Evolutionary conservation across 1,140 invertebrate species (phyloP), one percentile per base, ranked within the genome.

Genomic region (Conus ventricosus): DNA sequence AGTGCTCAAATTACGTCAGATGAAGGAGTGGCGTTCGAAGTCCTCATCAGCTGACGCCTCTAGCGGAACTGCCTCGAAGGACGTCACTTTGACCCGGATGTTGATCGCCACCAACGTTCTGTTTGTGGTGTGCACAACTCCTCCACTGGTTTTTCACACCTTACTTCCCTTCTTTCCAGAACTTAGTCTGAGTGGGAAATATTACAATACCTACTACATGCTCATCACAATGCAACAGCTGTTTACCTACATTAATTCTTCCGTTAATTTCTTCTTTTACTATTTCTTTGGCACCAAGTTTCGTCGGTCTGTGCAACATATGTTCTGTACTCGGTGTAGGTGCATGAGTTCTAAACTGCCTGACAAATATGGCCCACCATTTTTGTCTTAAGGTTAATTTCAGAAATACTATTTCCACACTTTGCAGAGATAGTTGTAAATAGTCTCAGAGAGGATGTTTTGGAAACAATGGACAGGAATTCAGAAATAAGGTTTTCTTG

Each of bases 21-120:
- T 87, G 81, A 84, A 85, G 25, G 86, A 83, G 27, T 89, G 88
- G 88, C 88, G 88, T 8, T 0, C 78, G 20, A 7, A 82, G 54
- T 84, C 85, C 4, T 75, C 81, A 7, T 83, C 84, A 1, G n/a
- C 83, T 8, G n/a, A 13, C 11, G 71, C 53, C 53, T 17, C 53
- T 10, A 27, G 53, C 27, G 27, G 57, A 54, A 27, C 15, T 51
- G 55, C 84, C 8, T 57, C 80, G 4, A 27, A 85, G 25, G 88
- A 89, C 55, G 75, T 76, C 17, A 87, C 85, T 5, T 25, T 87
- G 17, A 86, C 86, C 25, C 85, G 83, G 55, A 83, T 89, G 78
- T 54, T 89, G 4, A 87, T 90, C n/a, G 67, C 57, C 23, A 87
- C 75, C 8, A 63, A 84, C 13, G 53, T 81, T 20, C 60, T 85